Base-by-base conservation (phyloP, 2,113 vertebrate genomes). In the Falco punctatus region DNA sequence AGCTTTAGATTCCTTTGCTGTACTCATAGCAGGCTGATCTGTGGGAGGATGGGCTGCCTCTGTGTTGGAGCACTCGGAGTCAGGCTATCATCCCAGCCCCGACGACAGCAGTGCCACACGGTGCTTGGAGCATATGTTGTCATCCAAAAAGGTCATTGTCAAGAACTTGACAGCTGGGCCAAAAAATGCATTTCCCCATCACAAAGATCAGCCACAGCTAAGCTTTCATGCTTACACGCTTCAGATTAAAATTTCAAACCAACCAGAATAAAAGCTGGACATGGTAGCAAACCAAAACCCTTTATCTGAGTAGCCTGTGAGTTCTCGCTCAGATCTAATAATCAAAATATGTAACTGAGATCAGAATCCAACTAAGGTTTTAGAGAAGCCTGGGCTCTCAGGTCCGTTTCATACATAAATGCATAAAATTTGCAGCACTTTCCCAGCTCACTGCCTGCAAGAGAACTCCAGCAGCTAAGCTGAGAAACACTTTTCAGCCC, bases 391-490 rank as follows among this genome's bases (percentile, higher is more conserved):
- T 94, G 0, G 0, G 44, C 42, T 75, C 58, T 79, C 59, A 42
- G 66, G 54, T 92, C 88, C 33, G 48, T 79, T 95, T 95, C 91
- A 91, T 90, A 65, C 61, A 88, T 90, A 81, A 88, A 93, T 88
- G 40, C 89, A 92, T 90, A 90, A 84, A 24, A 62, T 57, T 91
- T 93, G 26, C 79, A 84, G 67, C 18, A 40, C 33, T 96, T 91
- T 95, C 71, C 57, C 38, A 35, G 57, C 57, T 92, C 38, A 18
- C 38, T 95, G 83, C 35, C 57, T 92, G 42, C 66, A 86, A 78
- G 52, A 88, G 48, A 80, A 65, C 62, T 89, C 86, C 21, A 57
- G 81, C 88, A 92, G 42, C 88, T 85, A 86, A 94, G 48, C 30
- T 82, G 57, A 92, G 77, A 54, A 96, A 71, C 11, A 32, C 27